Base-by-base conservation (phyloP, 1,140 invertebrate genomes). In the Bombus difficillimus region DNA sequence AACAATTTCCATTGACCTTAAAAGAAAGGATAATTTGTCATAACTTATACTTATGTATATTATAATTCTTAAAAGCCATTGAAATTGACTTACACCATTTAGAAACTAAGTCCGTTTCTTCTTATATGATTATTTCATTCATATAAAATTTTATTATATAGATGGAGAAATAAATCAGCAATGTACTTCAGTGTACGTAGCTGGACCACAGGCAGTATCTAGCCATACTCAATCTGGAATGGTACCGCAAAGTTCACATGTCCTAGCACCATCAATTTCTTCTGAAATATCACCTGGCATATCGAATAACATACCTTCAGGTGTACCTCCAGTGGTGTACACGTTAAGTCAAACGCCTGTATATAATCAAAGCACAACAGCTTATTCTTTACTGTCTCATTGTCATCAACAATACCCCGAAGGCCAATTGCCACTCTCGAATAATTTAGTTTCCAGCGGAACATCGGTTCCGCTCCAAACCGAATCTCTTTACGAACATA, bases 401-500 rank as follows among this genome's bases (percentile, higher is more conserved):
- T 90, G 47, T 73, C 88, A 88, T 18, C 92, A 89, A 57, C 88
- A 89, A 34, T 90, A 90, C 81, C 43, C 85, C 0, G 89, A 93
- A 32, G 62, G 80, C 59, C 91, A 92, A 72, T 74, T 91, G 64
- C 86, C 86, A 53, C 73, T 91, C n/a, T 41, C 90, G 4, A 92
- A 89, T 69, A 94, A 89, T 81, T 81, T 93, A 78, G 85, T 94
- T 32, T 91, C 92, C 41, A 90, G 92, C 43, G 93, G 92, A 5
- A 89, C 89, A 2, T 75, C 88, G 3, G 68, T 91, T 34, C 68
- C 89, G 6, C 85, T 92, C 83, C 85, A 85, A 64, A 43, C 85
- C 8, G 81, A 86, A n/a, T n/a, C 88, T 25, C 79, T 86, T 69
- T 90, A 88, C 41, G 76, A 86, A 1, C 91, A 91, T 12, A 68